phyloP scores from a whole-genome alignment of 1,140 invertebrate genomes.

The Ladona fulva region DNA sequence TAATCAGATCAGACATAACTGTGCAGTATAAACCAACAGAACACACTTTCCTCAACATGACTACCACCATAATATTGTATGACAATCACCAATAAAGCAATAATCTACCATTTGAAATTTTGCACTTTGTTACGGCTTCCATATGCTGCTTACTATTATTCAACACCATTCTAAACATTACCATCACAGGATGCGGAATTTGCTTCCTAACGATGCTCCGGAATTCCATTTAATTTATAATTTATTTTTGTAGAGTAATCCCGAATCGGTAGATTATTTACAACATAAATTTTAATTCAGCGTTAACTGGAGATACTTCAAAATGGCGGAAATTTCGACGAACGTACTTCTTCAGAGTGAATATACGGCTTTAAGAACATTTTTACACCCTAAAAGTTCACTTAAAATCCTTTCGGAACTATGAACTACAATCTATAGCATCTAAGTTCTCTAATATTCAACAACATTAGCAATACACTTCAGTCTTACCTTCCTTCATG shows the following conservation, averaged over 20 bases:
- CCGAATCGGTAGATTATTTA: not conserved
- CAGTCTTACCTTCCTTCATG: slow-evolving; percentile 14
- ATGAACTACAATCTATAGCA: not conserved
- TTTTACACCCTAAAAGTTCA: not conserved
- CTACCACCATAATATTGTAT: too few relatives aligned
- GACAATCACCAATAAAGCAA: not conserved
- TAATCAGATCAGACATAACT: not conserved
- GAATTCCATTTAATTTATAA: too few relatives aligned
- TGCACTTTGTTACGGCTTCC: not conserved
- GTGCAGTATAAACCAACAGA: not conserved
- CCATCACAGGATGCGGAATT: too few relatives aligned
- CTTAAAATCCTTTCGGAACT: not conserved
- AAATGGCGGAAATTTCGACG: slow-evolving; percentile 16
- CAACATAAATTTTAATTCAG: not conserved
- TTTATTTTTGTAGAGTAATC: not conserved
- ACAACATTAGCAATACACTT: not conserved
- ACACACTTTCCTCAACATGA: too few relatives aligned
- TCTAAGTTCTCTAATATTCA: not conserved
- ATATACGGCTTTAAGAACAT: not conserved
- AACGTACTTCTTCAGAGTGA: not conserved
- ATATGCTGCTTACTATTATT: not conserved
- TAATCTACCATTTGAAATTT: not conserved
- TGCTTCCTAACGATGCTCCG: too few relatives aligned
- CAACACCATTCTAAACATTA: not conserved
- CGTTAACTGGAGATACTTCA: not conserved